A percentile compares a stretch with the other conserved stretches of the same genome.
Conservation (phyloP, 2,888 invertebrate genomes). For the Exocentrus adspersus region DNA sequence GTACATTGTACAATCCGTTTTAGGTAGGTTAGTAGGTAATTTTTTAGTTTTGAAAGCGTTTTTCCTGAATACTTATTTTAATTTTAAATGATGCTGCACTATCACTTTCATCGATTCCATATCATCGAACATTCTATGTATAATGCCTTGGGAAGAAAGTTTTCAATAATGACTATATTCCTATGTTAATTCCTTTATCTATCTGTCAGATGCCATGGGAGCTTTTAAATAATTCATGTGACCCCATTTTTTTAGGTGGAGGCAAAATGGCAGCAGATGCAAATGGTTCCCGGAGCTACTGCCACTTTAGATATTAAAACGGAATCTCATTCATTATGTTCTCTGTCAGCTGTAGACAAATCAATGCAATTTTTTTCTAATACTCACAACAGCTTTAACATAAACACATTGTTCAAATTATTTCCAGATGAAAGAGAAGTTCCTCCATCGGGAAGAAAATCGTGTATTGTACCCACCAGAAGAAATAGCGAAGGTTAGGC, state of each 20-base stretch:
- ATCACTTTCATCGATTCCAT: too few relatives aligned
- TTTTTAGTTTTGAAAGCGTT: too few relatives aligned
- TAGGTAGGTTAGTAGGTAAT: too few relatives aligned
- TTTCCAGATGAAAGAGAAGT: constrained; percentile 47
- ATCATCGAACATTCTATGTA: too few relatives aligned
- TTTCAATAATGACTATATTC: too few relatives aligned
- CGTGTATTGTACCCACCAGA: constrained; percentile 45
- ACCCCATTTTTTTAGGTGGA: constrained; percentile 51
- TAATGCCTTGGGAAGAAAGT: too few relatives aligned
- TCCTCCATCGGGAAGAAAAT: constrained; percentile 47
- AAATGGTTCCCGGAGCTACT: constrained; percentile 65
- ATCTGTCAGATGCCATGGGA: too few relatives aligned
- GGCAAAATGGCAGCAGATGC: constrained; percentile 63
- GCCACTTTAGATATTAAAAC: constrained; percentile 66
- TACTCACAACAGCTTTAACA: constrained; percentile 42
- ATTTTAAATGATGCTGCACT: too few relatives aligned
- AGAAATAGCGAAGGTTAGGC: constrained; percentile 45
- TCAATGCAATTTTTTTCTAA: constrained; percentile 64
- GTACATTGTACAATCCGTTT: too few relatives aligned
- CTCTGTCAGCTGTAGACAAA: constrained; percentile 69
- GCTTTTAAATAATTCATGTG: not conserved
- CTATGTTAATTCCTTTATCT: too few relatives aligned
- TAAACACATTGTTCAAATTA: constrained; percentile 47
- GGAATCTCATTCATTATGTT: constrained; percentile 68
- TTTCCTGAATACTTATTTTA: too few relatives aligned